Conservation (phyloP, 2,113 vertebrate species). For the Tragelaphus scriptus region DNA sequence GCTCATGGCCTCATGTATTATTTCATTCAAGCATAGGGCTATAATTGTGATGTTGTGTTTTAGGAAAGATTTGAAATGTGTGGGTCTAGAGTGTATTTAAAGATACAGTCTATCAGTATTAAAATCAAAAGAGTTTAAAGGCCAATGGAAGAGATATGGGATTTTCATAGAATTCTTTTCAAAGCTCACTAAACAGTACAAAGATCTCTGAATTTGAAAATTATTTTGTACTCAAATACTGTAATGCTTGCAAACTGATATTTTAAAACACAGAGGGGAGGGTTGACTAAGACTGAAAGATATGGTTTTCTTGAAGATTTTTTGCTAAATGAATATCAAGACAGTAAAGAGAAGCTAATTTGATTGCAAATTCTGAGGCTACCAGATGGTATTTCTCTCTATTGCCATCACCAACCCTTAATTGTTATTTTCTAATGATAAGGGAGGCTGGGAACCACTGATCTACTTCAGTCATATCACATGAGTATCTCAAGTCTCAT, state of each 20-base stretch:
- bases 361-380: neutral
- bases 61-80: neutral
- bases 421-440: neutral
- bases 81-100: neutral
- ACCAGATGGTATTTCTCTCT: neutral
- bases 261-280: conserved; percentile 3
- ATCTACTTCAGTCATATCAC: neutral
- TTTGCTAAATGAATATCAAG: conserved; percentile 20
- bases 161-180: neutral
- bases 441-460: neutral
- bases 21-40: neutral
- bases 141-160: neutral
- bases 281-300: neutral
- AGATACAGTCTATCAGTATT: neutral
- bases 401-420: neutral
- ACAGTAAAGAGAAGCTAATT: neutral
- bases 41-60: neutral
- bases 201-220: neutral
- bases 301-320: neutral
- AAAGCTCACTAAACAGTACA: neutral
- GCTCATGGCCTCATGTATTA: neutral
- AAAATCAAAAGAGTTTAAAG: conserved; percentile 4
- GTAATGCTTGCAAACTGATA: neutral
- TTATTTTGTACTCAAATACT: conserved; percentile 19
- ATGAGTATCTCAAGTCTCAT: neutral